Conservation (phyloP, 2,797 vertebrate genomes). For the Micropoecilia bifurca region DNA sequence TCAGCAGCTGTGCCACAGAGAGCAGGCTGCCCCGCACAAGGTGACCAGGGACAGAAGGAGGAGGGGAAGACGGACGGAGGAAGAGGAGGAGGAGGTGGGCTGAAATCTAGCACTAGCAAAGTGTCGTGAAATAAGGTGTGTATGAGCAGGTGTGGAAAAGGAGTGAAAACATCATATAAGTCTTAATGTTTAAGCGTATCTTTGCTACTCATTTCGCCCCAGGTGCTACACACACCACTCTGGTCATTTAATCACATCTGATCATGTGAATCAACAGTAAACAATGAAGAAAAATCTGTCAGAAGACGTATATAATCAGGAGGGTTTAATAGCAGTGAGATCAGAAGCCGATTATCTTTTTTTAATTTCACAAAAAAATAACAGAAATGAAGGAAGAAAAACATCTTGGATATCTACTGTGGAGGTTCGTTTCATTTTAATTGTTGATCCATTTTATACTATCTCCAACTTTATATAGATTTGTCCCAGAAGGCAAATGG, state of each 20-base stretch:
- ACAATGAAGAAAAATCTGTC: conserved; percentile 68
- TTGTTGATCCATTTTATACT: background rate
- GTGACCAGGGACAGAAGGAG: conserved; percentile 91
- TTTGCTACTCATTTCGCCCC: conserved; percentile 40
- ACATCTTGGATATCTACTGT: conserved; percentile 18
- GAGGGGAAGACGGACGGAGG: conserved; percentile 59
- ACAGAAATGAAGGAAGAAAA: background rate
- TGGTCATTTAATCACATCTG: conserved; percentile 56
- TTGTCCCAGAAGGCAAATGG: background rate
- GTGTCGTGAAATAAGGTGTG: conserved; percentile 25
- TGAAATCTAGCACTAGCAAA: conserved; percentile 62
- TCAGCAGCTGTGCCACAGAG: conserved; percentile 98
- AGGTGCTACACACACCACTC: conserved; percentile 44
- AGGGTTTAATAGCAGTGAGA: conserved; percentile 60
- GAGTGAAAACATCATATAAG: conserved; percentile 52
- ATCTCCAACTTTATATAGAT: background rate
- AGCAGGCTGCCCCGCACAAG: conserved; percentile 95
- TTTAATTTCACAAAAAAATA: conserved; percentile 26
- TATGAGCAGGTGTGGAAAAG: conserved; percentile 50
- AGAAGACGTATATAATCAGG: conserved; percentile 82
- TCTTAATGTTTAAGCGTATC: conserved; percentile 68
- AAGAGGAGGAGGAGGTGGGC: conserved; percentile 47
- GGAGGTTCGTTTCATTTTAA: background rate
- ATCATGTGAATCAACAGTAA: conserved; percentile 7
- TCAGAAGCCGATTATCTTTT: conserved; percentile 63